A percentile compares a stretch with the other conserved stretches of the same genome.
Evolutionary conservation across 2,113 vertebrate genomes (phyloP).

Genomic region (Ochotona princeps): DNA sequence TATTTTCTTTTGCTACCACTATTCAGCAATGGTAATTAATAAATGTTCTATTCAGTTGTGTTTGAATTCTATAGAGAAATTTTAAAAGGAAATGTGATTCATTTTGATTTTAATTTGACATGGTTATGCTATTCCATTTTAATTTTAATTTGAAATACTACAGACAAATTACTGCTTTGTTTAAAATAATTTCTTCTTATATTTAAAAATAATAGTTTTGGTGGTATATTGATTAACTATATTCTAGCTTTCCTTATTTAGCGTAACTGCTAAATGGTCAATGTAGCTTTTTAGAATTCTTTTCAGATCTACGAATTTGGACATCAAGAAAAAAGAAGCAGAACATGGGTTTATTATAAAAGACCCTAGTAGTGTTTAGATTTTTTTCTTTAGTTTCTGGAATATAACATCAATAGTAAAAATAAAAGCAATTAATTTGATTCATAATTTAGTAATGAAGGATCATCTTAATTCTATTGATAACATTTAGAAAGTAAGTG

Average conservation of each 20-base stretch:
- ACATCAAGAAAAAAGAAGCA: constrained; percentile 14
- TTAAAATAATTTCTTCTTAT: constrained; percentile 35
- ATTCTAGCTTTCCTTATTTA: background rate
- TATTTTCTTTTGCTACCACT: constrained; percentile 62
- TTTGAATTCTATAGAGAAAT: constrained; percentile 11
- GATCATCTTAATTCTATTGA: background rate
- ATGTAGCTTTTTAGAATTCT: constrained; percentile 27
- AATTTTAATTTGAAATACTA: constrained; percentile 16
- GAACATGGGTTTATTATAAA: constrained; percentile 26
- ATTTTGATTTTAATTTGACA: constrained; percentile 47
- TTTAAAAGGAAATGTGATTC: background rate
- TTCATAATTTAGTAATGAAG: constrained; percentile 37
- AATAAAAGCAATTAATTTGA: background rate
- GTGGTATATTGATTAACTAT: constrained; percentile 6
- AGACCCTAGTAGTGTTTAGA: background rate
- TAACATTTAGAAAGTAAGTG: constrained; percentile 19
- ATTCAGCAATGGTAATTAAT: constrained; percentile 54
- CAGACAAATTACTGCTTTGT: constrained; percentile 50
- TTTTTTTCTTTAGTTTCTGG: background rate
- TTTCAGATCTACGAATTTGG: background rate
- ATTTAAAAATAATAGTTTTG: background rate
- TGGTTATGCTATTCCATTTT: background rate
- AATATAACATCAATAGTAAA: background rate
- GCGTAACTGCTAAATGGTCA: background rate
- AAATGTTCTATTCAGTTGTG: constrained; percentile 10